Base-by-base conservation (phyloP, 2,888 invertebrate genomes). In the Sminthurides aquaticus region DNA sequence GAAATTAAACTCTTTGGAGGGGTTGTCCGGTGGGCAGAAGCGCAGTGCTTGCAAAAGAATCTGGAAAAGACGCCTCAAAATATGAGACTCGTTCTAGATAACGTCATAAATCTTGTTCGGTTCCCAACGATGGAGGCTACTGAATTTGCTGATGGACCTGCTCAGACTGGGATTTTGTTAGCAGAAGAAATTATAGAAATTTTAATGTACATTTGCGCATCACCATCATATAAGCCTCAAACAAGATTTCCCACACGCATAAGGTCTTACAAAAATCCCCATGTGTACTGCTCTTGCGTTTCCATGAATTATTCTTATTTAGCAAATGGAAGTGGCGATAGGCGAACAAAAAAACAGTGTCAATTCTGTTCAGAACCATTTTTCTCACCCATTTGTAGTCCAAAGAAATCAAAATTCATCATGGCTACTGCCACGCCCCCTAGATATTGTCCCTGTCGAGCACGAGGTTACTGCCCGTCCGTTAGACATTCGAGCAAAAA, bases 141-240 rank as follows among this genome's bases (percentile, higher is more conserved):
- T 1, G 60, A 60, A 28, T 60, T 60, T 28, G 60, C 60, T 27
- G 60, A 60, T 49, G 60, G 60, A 3, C 60, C 60, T 2, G 60
- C 60, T 8, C 8, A 20, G 8, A 49, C 49, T 15, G 60, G 60
- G 15, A 22, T 60, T 5, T 20, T 60, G n/a, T 49, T 3, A 2
- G 49, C 49, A 11, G 49, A 20, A 11, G 60, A 60, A 60, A 22
- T 60, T 18, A 18, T 26, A 11, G 28, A 27, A 3, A 27, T 60
- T 28, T 28, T 60, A 52, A 11, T 60, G 1, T 49, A 52, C 49
- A 60, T 60, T 26, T 60, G 60, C 52, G 43, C 43, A 11, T 49
- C 60, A 2, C 2, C 20, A 20, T 26, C 24, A 22, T 2, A 22
- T 3, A 25, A 22, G 20, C 34, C 34, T n/a, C 8, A 2, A 20